Percentiles rank a stretch among this genome's conserved stretches.
These are phyloP conservation scores for Heteromormyrus szaboi DNA, from an alignment of 2,797 vertebrate species.

Conservation along the genomic window DNA sequence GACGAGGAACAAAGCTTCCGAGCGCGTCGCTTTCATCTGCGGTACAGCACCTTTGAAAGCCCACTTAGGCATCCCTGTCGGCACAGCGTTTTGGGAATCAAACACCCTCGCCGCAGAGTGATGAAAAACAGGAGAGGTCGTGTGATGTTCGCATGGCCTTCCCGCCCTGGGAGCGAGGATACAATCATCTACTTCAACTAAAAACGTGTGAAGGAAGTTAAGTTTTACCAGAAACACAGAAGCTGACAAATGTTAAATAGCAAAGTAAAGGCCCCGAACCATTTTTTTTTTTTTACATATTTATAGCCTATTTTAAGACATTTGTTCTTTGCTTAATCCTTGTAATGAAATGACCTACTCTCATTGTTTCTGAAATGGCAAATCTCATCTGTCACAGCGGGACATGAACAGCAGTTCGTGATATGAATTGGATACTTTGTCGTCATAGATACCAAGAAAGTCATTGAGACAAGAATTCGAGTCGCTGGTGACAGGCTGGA, in stretches of 20 bases:
- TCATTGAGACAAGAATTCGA: background rate
- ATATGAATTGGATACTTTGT: background rate
- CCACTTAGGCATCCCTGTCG: background rate
- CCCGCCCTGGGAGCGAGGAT: background rate
- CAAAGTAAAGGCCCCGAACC: background rate
- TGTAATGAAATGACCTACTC: background rate
- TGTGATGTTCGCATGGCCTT: background rate
- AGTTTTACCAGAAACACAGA: background rate
- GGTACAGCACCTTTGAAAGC: constrained; percentile 5
- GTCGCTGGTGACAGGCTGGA: background rate
- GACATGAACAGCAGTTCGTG: background rate
- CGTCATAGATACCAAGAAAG: background rate
- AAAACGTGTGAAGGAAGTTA: background rate
- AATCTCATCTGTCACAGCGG: background rate
- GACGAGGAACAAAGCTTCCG: constrained; percentile 12
- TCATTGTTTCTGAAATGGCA: background rate
- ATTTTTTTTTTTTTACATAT: background rate
- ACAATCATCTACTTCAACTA: constrained; percentile 24
- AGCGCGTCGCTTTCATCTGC: constrained; percentile 4
- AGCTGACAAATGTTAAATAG: background rate
- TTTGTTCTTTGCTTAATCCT: background rate
- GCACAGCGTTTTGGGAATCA: background rate
- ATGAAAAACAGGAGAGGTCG: background rate
- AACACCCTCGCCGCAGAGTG: background rate
- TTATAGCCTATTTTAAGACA: background rate